A percentile compares a stretch with the other conserved stretches of the same genome.
These are phyloP conservation scores for Penaeus monodon DNA, from an alignment of 2,888 invertebrate genomes.

Conservation along the genomic window DNA sequence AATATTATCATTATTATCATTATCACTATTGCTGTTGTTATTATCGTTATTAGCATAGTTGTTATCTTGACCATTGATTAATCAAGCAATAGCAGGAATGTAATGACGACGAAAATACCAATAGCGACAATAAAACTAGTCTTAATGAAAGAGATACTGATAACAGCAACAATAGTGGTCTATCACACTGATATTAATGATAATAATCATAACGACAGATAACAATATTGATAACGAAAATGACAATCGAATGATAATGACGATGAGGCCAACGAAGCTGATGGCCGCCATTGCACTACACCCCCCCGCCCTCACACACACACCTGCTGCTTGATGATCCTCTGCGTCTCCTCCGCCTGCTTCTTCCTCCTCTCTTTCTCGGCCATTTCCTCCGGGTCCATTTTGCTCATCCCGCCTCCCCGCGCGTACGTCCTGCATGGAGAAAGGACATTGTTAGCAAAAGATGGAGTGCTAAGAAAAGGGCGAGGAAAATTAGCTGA, in stretches of 20 bases:
- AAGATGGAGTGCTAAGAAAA: no score
- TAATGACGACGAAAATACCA: neutral
- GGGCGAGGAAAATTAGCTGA: no score
- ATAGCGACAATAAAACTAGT: neutral
- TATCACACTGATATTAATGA: neutral
- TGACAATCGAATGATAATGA: neutral
- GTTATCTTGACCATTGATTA: no score
- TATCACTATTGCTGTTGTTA: no score
- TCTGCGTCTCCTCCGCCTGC: conserved; percentile 87
- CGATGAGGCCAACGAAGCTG: no score
- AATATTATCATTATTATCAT: no score
- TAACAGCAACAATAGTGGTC: neutral
- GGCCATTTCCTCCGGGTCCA: conserved; percentile 72
- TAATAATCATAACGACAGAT: neutral
- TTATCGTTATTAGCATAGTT: no score
- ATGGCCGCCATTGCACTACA: no score
- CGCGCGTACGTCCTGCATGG: conserved; percentile 59
- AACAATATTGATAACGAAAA: neutral
- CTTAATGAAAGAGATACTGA: neutral
- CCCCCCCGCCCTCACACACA: neutral
- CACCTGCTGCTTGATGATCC: conserved; percentile 81
- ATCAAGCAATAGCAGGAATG: no score
- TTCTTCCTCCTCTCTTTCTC: conserved; percentile 86
- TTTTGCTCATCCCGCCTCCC: conserved; percentile 49
- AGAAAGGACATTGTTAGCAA: neutral